phyloP scores from a whole-genome alignment of 2,888 invertebrate genomes.

The Heterodera filipjevi region DNA sequence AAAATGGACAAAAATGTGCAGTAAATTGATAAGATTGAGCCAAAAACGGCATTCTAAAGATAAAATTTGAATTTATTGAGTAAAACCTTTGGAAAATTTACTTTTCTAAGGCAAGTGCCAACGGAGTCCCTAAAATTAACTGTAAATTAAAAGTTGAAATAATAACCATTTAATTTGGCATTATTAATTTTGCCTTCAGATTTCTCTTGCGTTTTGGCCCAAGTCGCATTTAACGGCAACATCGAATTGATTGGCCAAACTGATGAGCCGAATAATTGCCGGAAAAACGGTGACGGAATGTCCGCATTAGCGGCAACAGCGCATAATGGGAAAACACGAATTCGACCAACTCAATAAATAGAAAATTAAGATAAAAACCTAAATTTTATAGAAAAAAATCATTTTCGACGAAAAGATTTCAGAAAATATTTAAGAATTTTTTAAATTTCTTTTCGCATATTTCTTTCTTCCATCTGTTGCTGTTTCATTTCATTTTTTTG shows the following conservation, averaged over 20 bases:
- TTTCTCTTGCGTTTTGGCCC: conserved; percentile 25
- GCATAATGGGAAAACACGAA: not conserved
- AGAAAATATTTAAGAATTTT: not conserved
- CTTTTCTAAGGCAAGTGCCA: no score
- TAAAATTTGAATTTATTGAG: no score
- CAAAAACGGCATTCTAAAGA: not conserved
- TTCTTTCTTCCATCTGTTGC: not conserved
- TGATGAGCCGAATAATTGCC: not conserved
- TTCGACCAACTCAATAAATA: not conserved
- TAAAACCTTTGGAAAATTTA: no score
- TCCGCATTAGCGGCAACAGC: not conserved
- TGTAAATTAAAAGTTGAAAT: no score
- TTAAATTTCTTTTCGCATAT: not conserved
- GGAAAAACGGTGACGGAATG: not conserved
- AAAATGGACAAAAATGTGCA: not conserved
- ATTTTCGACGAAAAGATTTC: not conserved
- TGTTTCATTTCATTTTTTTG: not conserved
- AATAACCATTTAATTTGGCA: no score
- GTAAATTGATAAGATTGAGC: not conserved
- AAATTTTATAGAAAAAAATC: not conserved
- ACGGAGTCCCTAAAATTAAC: no score
- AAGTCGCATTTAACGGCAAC: conserved; percentile 40
- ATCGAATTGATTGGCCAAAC: conserved; percentile 30
- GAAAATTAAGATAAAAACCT: not conserved
- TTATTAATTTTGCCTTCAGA: no score